Percentiles rank a stretch among this genome's conserved stretches.
Conservation (phyloP, 30 jellyfish, hydroid and myxozoan genomes). For the Aurelia aurita complex sp. Pacific region DNA sequence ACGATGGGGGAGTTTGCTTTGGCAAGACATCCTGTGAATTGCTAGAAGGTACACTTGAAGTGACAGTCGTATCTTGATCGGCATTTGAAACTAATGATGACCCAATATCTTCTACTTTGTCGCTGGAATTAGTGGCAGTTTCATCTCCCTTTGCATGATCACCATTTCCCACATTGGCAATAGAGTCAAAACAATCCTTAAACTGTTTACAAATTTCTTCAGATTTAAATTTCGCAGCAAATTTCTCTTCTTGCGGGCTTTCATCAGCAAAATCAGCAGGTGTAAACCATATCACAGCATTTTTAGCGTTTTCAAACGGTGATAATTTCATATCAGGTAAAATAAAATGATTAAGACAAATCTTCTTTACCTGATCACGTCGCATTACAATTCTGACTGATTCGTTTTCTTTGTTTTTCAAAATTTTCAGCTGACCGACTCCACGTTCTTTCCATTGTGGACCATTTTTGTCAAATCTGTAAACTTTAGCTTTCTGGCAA, state of each 20-base stretch:
- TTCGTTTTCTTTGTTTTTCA: neutral
- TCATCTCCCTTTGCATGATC: neutral
- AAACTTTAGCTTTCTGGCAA: slow-evolving; percentile 48
- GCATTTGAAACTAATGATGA: too few species aligned
- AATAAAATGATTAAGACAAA: slow-evolving; percentile 63
- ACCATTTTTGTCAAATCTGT: slow-evolving; percentile 49
- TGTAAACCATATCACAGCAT: slow-evolving; percentile 58
- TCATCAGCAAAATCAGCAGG: slow-evolving; percentile 65
- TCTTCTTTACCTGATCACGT: slow-evolving; percentile 64
- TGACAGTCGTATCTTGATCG: too few species aligned
- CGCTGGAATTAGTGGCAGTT: neutral
- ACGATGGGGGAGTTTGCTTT: neutral
- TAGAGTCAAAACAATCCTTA: slow-evolving; percentile 26
- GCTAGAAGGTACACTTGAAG: too few species aligned
- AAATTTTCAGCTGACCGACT: slow-evolving; percentile 56
- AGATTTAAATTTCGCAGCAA: slow-evolving; percentile 58
- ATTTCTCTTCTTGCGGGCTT: slow-evolving; percentile 43
- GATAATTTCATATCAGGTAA: slow-evolving; percentile 26
- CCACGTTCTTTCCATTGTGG: slow-evolving; percentile 83
- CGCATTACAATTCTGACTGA: slow-evolving; percentile 56
- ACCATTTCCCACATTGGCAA: neutral
- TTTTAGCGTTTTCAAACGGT: slow-evolving; percentile 4
- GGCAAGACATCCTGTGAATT: too few species aligned
- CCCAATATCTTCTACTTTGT: too few species aligned
- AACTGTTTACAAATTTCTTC: slow-evolving; percentile 40